phyloP scores from a whole-genome alignment of 2,797 vertebrate genomes.

The Anguilla megastoma region DNA sequence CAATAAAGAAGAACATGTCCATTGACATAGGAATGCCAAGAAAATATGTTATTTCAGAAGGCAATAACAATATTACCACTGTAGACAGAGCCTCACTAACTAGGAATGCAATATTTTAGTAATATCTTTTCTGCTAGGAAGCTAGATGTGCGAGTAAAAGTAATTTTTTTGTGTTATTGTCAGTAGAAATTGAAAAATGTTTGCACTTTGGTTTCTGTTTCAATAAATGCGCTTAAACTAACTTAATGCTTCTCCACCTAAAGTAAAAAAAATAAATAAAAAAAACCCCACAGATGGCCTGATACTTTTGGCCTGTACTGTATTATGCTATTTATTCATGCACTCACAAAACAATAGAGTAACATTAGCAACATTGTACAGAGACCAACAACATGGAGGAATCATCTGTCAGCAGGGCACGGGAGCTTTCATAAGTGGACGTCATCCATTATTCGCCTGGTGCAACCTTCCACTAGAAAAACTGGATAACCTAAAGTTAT shows the following conservation, averaged over 20 bases:
- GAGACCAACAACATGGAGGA: neutral
- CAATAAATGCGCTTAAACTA: neutral
- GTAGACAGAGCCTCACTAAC: neutral
- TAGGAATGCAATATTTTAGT: neutral
- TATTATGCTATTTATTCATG: neutral
- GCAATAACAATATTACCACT: neutral
- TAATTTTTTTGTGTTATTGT: no score
- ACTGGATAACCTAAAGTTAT: neutral
- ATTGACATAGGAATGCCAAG: neutral
- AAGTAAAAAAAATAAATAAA: neutral
- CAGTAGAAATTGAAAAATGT: no score
- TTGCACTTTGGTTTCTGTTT: neutral
- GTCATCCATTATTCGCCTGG: no score
- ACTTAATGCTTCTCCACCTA: no score
- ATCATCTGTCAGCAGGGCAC: neutral
- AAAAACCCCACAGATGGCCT: neutral
- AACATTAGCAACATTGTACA: neutral
- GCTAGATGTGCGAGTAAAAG: neutral
- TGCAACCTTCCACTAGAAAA: no score
- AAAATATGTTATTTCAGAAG: neutral
- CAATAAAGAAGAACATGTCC: neutral
- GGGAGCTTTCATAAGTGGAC: neutral
- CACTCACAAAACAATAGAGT: neutral
- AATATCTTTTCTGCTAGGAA: neutral
- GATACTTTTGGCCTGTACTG: neutral